A percentile compares a stretch with the other conserved stretches of the same genome.
Evolutionary conservation across 2,113 vertebrate species (phyloP).

Genomic region (Lamprologus sp.): DNA sequence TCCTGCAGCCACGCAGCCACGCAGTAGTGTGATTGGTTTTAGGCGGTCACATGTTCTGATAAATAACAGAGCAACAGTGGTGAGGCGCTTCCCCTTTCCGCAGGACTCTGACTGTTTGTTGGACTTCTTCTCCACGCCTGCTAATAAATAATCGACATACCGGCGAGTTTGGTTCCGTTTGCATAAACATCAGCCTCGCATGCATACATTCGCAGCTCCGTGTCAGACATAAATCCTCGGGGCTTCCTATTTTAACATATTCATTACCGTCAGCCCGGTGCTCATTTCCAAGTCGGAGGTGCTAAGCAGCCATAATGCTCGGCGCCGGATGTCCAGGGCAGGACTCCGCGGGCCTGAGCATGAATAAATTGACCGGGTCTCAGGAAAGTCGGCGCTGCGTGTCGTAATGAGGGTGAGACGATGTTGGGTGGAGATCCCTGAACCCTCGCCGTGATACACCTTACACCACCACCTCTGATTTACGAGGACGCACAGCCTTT

Average conservation of each 20-base stretch:
- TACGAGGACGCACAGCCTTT: not conserved
- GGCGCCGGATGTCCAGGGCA: slow-evolving; percentile 34
- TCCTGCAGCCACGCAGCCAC: not conserved
- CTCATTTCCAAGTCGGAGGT: slow-evolving; percentile 39
- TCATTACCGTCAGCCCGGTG: slow-evolving; percentile 31
- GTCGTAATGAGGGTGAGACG: slow-evolving; percentile 38
- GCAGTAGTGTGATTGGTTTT: not conserved
- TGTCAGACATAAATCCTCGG: slow-evolving; percentile 48
- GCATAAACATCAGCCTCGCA: slow-evolving; percentile 16
- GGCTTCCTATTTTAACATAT: slow-evolving; percentile 38
- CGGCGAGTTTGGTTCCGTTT: not conserved
- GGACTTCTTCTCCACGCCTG: not conserved
- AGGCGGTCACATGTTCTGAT: not conserved
- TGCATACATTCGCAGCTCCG: slow-evolving; percentile 4
- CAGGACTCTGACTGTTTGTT: not conserved
- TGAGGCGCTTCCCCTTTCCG: not conserved
- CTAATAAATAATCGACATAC: slow-evolving; percentile 20
- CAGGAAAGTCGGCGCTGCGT: not conserved
- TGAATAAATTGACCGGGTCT: slow-evolving; percentile 62
- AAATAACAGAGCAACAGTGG: not conserved
- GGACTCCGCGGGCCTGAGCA: slow-evolving; percentile 53
- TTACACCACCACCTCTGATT: not conserved
- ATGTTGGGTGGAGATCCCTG: not conserved
- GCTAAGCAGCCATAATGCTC: slow-evolving; percentile 33
- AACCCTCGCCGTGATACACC: slow-evolving; percentile 1